phyloP scores from a whole-genome alignment of 2,797 vertebrate genomes.

The Cyclura pinguis region DNA sequence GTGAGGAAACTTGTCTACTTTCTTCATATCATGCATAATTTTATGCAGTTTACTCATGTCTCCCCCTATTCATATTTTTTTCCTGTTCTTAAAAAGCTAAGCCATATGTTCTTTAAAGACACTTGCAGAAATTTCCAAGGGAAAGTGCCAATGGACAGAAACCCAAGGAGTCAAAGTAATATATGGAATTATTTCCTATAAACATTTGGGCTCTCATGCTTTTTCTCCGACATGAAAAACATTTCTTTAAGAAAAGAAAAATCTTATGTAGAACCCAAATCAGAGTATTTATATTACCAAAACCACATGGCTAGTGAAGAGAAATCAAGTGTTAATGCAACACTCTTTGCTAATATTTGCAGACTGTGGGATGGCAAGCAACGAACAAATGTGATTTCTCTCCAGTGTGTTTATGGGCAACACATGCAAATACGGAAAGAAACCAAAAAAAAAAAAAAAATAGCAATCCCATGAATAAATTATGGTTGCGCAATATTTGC shows the following conservation, averaged over 20 bases:
- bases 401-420: not conserved
- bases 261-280: not conserved
- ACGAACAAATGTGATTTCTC: not conserved
- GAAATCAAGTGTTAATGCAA: constrained; percentile 21
- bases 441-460: not conserved
- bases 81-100: not conserved
- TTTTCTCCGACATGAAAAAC: not conserved
- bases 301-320: not conserved
- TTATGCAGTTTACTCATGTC: too few relatives aligned
- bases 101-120: not conserved
- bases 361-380: not conserved
- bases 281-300: not conserved
- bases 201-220: not conserved
- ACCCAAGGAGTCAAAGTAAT: not conserved
- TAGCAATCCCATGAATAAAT: constrained; percentile 3
- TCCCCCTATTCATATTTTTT: too few relatives aligned
- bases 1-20: not conserved
- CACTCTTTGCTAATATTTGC: constrained; percentile 38
- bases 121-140: not conserved
- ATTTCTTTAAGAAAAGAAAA: not conserved
- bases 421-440: not conserved
- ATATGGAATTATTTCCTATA: not conserved
- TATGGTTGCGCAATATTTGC: constrained; percentile 8
- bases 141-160: not conserved
- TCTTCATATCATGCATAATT: not conserved